Evolutionary conservation across 2,888 invertebrate species (phyloP), one percentile per base, ranked within the genome.

Genomic region (Cepaea hortensis): DNA sequence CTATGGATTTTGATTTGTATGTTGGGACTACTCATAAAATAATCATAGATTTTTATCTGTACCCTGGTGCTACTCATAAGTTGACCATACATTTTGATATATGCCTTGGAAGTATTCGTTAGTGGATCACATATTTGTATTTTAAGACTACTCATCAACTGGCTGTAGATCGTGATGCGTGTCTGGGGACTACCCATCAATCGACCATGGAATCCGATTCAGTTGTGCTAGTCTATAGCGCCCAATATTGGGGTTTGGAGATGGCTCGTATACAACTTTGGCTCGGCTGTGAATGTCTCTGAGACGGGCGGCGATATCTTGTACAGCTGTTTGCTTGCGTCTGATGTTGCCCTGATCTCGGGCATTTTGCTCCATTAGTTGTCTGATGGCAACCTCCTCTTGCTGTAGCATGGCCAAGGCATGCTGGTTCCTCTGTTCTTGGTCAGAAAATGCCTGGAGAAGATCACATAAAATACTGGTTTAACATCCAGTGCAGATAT

Each of bases 301-400:
- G 50, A 90, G 89, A 7, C 88, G 82, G 15, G 76, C 77, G 75
- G 73, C 87, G 50, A 90, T 89, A 81, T 90, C 90, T 1, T 75
- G 82, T 6, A 90, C 84, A 13, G 88, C 88, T 35, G 85, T 84
- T 80, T 89, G 89, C 77, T 90, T 89, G 23, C 88, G 87, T 65
- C 89, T 86, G 18, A 90, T 82, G 55, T 90, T 86, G 68, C 87
- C 85, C 80, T 90, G 90, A 73, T 90, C 89, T 6, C 88, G 62
- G 23, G 87, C 87, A 85, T 90, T 90, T 87, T 90, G 90, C 70
- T 89, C 88, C 77, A 90, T 84, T 6, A 90, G 88, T 62, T 90
- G 89, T 55, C 87, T 85, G 61, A 90, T 90, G 48, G 90, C 89
- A 61, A 88, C 81, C 87, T 89, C 90, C 62, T 90, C 90, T 83